Base-by-base conservation (phyloP, 2,113 vertebrate genomes). In the Heloderma charlesbogerti region DNA sequence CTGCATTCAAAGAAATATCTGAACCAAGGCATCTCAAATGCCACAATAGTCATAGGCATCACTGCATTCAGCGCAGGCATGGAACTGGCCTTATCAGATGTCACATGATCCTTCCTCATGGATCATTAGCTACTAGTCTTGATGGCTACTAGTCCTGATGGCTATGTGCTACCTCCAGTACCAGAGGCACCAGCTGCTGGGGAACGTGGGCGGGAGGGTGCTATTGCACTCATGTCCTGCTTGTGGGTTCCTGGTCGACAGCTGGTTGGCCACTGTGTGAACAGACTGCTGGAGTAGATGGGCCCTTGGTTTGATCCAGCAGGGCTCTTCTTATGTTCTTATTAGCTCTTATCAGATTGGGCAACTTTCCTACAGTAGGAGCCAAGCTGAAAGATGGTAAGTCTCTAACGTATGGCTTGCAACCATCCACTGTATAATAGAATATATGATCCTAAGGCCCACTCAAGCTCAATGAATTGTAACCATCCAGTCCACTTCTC, bases 381-480 rank as follows among this genome's bases (percentile, higher is more conserved):
- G 79, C 80, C 15, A 18, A n/a, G 34, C 6, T 31, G 83, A 69
- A 45, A 85, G 63, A 45, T 18, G 27, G 40, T 29, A 43, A 43
- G 40, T 4, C 13, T 63, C 54, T 85, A 45, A 45, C 37, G 43
- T 20, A 85, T 40, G 10, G 15, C 3, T 84, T 20, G 82, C 57
- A 84, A 66, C 12, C 83, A 69, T 2, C 63, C 63, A 69, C 69
- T 67, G 43, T 18, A 43, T 31, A 40, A 27, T 9, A 25, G 60
- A 66, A 66, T 27, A 25, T 31, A 1, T 84, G 2, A 5, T 67
- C 40, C 37, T 67, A 31, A 9, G 22, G 54, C 86, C 40, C 86
- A 5, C 3, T 90, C 84, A 40, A 87, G 3, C 6, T 45, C 87
- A 89, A 93, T 37, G 89, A 82, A n/a, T 88, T 37, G 16, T 40